Base-by-base conservation (phyloP, 1,140 invertebrate species). In the Pomacea maculata region DNA sequence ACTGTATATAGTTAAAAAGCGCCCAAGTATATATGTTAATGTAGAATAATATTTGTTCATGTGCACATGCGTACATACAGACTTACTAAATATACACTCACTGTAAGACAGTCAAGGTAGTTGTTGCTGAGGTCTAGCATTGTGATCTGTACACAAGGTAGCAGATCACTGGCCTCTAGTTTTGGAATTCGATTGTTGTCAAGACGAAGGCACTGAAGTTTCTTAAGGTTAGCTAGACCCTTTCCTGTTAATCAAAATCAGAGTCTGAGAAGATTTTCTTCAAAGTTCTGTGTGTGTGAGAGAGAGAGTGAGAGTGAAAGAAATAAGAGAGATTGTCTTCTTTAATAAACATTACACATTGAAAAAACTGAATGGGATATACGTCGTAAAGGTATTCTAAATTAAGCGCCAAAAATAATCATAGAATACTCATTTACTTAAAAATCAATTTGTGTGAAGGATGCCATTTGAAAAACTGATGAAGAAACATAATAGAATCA, bases 81-180 rank as follows among this genome's bases (percentile, higher is more conserved):
- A 61, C 57, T 14, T 17, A 11, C 57, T 61, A 17, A 61, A 17
- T 75, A 29, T 52, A 21, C 21, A 87, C 89, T 89, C 81, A 90
- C 89, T 45, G 84, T 79, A 6, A 91, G 80, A 75, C 82, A 87
- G 75, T 90, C 89, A 65, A 91, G 74, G 75, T 84, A 82, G 70
- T 91, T 91, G 80, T 83, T 85, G 78, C 90, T 91, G 75, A 91
- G 82, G 80, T 91, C 87, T 17, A 91, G 79, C 14, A 84, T 81
- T 11, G 87, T 91, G 55, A 91, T 85, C 63, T 87, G 83, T 72
- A 86, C 86, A 86, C 89, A 89, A 45, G 80, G 82, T 10, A 87
- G 84, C n/a, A 91, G 79, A 61, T 91, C 90, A 63, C 80, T 77
- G 9, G 82, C 83, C 25, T 90, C 88, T 19, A 91, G 83, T 57